Evolutionary conservation across 2,113 vertebrate genomes (phyloP), one percentile per base, ranked within the genome.

Genomic region (Camelus dromedarius): DNA sequence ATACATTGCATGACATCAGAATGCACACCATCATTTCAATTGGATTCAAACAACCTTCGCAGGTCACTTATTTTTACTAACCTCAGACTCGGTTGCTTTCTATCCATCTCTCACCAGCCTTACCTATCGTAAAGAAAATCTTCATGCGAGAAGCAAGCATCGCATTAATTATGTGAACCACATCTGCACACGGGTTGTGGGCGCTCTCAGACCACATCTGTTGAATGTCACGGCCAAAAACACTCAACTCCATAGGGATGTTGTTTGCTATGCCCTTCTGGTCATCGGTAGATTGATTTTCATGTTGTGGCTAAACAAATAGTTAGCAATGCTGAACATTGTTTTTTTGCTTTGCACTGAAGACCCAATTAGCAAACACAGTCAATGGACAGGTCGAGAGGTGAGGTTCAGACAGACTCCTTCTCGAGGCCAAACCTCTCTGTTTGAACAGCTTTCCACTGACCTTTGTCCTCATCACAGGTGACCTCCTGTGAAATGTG

Each of bases 231-330:
- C 98, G 97, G 96, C 97, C 96, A 94, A 98, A 97, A 75, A 87
- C 81, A 95, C 91, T 95, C 96, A 97, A 52, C 93, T 98, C 97
- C 94, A 83, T 73, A 96, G 98, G 94, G 96, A 97, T 60, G 62
- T 76, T 94, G 66, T 97, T 98, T 98, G 92, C 93, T 96, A 13
- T 98, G 98, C 97, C 98, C 97, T 98, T 98, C 98, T 76, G 96
- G 94, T 95, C 98, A 96, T 97, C 73, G 22, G 95, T 85, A 98
- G 97, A 98, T 98, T 98, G 98, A 99, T 98, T 98, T 99, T 98
- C 96, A 91, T 98, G 97, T 98, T 98, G 97, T 94, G 91, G 89
- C 97, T 98, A 98, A 98, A 98, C 88, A 96, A 98, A 97, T 96
- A 95, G 97, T 98, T 97, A 98, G 94, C 82, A 97, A 93, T 67